Conservation (phyloP, 2,888 invertebrate genomes). For the Dioctria linearis region DNA sequence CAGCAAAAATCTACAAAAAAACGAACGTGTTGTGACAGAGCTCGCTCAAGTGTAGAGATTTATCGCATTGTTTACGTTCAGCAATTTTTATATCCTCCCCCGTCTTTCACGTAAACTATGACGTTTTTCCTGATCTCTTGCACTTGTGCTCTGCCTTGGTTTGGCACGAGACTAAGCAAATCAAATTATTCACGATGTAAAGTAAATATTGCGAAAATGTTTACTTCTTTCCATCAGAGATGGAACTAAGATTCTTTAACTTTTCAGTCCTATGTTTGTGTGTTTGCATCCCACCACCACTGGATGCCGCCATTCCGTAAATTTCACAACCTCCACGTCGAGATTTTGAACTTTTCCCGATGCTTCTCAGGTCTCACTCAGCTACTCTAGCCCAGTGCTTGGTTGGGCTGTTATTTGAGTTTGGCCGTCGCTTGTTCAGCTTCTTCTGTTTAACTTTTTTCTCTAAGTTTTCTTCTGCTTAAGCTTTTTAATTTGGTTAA, state of each 20-base stretch:
- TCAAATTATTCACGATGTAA: not conserved
- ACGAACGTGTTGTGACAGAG: conserved; percentile 50
- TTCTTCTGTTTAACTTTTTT: conserved; percentile 36
- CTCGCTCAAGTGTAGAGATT: conserved; percentile 46
- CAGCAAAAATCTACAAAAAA: conserved; percentile 5
- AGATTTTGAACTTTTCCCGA: not conserved
- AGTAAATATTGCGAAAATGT: not conserved
- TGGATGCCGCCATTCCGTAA: not conserved
- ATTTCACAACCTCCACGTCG: too few species aligned
- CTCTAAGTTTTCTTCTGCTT: conserved; percentile 32
- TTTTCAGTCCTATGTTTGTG: conserved; percentile 3
- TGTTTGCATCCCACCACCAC: not conserved
- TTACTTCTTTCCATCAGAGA: conserved; percentile 9
- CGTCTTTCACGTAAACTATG: not conserved
- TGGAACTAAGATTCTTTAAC: conserved; percentile 9
- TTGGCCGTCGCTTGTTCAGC: conserved; percentile 16
- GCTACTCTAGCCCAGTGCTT: not conserved
- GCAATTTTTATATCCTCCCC: conserved; percentile 46
- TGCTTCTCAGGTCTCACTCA: not conserved
- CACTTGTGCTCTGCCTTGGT: conserved; percentile 2
- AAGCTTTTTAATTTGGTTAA: conserved; percentile 49
- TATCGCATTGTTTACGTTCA: conserved; percentile 52
- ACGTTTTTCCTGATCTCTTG: not conserved
- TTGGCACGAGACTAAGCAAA: conserved; percentile 15
- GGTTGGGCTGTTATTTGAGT: conserved; percentile 25